A percentile compares a stretch with the other conserved stretches of the same genome.
Evolutionary conservation across 2,113 vertebrate species (phyloP).

Genomic region (Oreocharis arfaki): DNA sequence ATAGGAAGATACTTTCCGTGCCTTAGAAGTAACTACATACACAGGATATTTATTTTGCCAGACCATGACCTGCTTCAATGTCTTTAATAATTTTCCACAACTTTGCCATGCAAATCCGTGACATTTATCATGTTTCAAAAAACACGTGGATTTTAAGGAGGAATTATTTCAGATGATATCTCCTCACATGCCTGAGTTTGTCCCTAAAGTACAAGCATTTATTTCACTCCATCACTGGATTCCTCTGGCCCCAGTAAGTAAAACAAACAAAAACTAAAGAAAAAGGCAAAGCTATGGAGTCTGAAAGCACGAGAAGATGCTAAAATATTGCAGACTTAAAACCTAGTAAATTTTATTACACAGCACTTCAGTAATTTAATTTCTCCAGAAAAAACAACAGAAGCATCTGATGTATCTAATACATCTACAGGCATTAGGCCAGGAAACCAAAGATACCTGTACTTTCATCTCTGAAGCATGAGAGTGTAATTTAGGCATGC

Average conservation of each 20-base stretch:
- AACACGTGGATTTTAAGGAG: not conserved
- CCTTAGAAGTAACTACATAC: not conserved
- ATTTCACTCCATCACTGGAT: not conserved
- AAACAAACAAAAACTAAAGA: not conserved
- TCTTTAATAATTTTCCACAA: not conserved
- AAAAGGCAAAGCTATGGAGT: not conserved
- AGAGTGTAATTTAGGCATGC: not conserved
- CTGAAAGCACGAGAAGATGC: not conserved
- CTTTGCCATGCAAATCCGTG: not conserved
- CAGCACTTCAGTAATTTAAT: not conserved
- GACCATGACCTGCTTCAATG: not conserved
- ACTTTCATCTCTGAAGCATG: not conserved
- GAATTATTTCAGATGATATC: not conserved
- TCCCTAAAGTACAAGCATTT: not conserved
- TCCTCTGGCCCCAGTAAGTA: not conserved
- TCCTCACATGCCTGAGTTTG: not conserved
- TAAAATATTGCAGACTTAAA: not conserved
- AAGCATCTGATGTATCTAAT: not conserved
- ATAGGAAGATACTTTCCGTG: not conserved
- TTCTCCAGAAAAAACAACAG: not conserved
- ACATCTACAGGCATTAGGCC: not conserved
- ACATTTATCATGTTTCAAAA: not conserved
- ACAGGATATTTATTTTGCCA: not conserved
- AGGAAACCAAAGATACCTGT: not conserved
- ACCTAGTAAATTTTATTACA: not conserved